Base-by-base conservation (phyloP, 1,140 invertebrate species). In the Dendroctonus valens region DNA sequence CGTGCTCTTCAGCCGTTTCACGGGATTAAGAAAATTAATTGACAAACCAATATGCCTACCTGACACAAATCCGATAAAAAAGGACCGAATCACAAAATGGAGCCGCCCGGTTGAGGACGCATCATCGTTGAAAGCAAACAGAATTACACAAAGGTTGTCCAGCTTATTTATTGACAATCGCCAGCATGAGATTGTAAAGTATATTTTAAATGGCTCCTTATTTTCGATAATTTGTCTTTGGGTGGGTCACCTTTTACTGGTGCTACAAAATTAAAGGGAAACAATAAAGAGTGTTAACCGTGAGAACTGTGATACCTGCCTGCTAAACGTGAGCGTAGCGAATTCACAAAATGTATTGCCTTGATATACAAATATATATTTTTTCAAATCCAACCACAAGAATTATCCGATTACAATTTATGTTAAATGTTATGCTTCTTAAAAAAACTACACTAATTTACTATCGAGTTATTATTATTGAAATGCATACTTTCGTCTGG, bases 31-130 rank as follows among this genome's bases (percentile, higher is more conserved):
- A 68, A 68, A 67, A 68, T 68, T 68, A 68, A 68, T 68, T 68
- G 66, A 68, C 66, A 68, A 68, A 62, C 66, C 66, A 63, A 68
- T 68, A 68, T 68, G 59, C 66, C 66, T 68, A 68, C 66, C 66
- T 68, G 66, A 68, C 66, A 68, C 59, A 68, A 68, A 68, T 68
- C 66, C 66, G 66, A 68, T 68, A 68, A 68, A 62, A 68, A 68
- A 68, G 60, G 59, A 49, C 53, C 59, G 41, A 51, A 54, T 65
- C 59, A 61, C 65, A 67, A 67, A 67, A 61, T 61, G 50, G 65
- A 51, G 58, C 65, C 57, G 64, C 62, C 41, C 40, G 53, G 62
- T 57, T 57, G 39, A 49, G 14, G 54, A 58, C 54, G 63, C 63
- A 65, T 65, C 63, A 59, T 65, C 63, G 55, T 46, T 15, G 54